Conservation (phyloP, 1,140 invertebrate species). For the Thrips palmi region DNA sequence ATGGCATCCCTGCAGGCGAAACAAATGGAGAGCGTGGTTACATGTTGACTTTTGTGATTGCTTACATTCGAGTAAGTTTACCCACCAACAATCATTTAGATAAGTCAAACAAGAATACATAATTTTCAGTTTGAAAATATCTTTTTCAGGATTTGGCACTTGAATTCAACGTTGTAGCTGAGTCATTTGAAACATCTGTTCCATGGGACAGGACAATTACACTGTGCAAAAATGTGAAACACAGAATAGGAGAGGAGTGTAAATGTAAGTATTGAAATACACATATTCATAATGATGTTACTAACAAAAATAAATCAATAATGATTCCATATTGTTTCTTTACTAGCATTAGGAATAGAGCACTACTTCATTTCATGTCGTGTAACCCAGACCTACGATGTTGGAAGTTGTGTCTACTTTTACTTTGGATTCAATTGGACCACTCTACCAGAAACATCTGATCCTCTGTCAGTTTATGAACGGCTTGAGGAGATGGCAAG, state of each 20-base stretch:
- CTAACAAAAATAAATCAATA: not conserved
- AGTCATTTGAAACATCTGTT: constrained; percentile 97
- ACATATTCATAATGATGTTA: constrained; percentile 3
- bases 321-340: constrained; percentile 14
- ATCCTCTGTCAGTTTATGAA: constrained; percentile 72
- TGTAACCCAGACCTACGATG: constrained; percentile 93
- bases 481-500: constrained; percentile 64
- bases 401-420: constrained; percentile 94
- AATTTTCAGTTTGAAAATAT: too few species aligned
- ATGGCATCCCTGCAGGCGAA: constrained; percentile 75
- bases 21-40: constrained; percentile 91
- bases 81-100: not conserved
- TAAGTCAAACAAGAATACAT: constrained; percentile 1
- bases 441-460: constrained; percentile 30
- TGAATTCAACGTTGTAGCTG: constrained; percentile 74
- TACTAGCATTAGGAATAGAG: constrained; percentile 32
- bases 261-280: constrained; percentile 22
- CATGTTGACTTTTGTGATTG: constrained; percentile 94
- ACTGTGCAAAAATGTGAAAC: constrained; percentile 80
- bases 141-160: constrained; percentile 67
- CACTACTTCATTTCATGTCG: constrained; percentile 57
- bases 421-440: constrained; percentile 85
- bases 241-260: constrained; percentile 58
- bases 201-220: constrained; percentile 80
- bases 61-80: constrained; percentile 71